A percentile compares a stretch with the other conserved stretches of the same genome.
phyloP scores from a whole-genome alignment of 2,888 invertebrate genomes.

The Stictocephala bisonia region DNA sequence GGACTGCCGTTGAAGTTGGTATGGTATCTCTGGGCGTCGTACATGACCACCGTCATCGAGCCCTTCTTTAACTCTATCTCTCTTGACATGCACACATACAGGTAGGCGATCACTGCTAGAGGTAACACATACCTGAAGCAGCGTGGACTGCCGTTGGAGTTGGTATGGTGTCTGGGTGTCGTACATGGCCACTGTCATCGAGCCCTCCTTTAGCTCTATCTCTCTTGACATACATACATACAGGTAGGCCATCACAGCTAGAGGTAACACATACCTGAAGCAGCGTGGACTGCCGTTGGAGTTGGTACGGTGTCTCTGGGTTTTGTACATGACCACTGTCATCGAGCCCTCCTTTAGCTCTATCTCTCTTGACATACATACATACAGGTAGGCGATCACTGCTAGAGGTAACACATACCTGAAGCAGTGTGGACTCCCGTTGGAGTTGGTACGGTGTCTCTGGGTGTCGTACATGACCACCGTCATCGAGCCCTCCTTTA shows the following conservation, averaged over 20 bases:
- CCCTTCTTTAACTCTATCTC: constrained; percentile 71
- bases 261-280: constrained; percentile 65
- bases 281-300: constrained; percentile 53
- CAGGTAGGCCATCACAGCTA: constrained; percentile 67
- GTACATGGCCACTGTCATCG: constrained; percentile 69
- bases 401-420: constrained; percentile 62
- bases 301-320: constrained; percentile 62
- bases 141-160: constrained; percentile 56
- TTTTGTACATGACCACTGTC: constrained; percentile 70
- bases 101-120: constrained; percentile 71
- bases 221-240: constrained; percentile 75
- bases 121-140: constrained; percentile 65
- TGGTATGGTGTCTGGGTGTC: constrained; percentile 64
- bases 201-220: constrained; percentile 69
- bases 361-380: constrained; percentile 73
- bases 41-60: constrained; percentile 69
- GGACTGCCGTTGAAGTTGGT: constrained; percentile 59
- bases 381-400: constrained; percentile 73
- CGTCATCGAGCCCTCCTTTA: constrained; percentile 68
- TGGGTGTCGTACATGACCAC: constrained; percentile 69
- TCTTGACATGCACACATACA: constrained; percentile 74
- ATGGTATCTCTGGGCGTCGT: constrained; percentile 65
- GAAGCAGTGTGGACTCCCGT: constrained; percentile 42
- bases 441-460: constrained; percentile 62
- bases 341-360: constrained; percentile 69